Base-by-base conservation (phyloP, 1,140 invertebrate genomes). In the Teleogryllus occipitalis region DNA sequence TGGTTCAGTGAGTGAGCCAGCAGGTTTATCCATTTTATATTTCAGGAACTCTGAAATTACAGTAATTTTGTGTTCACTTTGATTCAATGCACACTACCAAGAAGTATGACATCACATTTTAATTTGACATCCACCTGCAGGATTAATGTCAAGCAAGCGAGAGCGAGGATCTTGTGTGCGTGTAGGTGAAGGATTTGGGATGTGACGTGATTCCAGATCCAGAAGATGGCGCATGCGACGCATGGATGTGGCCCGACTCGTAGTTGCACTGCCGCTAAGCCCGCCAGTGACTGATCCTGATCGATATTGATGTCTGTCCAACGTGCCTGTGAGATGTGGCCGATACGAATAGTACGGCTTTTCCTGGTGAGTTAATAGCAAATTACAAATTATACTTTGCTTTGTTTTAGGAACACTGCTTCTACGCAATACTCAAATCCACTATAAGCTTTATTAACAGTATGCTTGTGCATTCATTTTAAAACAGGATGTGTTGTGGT, bases 1-100 rank as follows among this genome's bases (percentile, higher is more conserved):
- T 87, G 86, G 3, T 85, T 87, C 5, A 72, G 75, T 76, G 21
- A 79, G 48, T 39, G 74, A 72, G 72, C 54, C 76, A 39, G 27
- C 75, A 78, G 92, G 91, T 84, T 94, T 95, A 83, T 96, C 95
- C 84, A 95, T 91, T 87, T 96, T 96, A 87, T 97, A 97, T 87
- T 96, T 96, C 83, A 95, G 89, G 86, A 96, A 97, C 87, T 97
- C 95, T 91, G 86, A 14, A 87, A 85, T n/a, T 22, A 47, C 7
- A 77, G 27, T 47, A 49, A 65, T 18, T 14, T 65, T 65, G 18
- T 65, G 18, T 65, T 65, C 54, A 65, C 3, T 14, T 65, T 14
- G 18, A 10, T 14, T 65, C 10, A 65, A 65, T 65, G 54, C 18
- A 65, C 10, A 65, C 54, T 65, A 21, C 7, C 39, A 10, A 75